Evolutionary conservation across 53 echinoderm and acorn worm species (phyloP).

Genomic region (Patiria pectinifera): DNA sequence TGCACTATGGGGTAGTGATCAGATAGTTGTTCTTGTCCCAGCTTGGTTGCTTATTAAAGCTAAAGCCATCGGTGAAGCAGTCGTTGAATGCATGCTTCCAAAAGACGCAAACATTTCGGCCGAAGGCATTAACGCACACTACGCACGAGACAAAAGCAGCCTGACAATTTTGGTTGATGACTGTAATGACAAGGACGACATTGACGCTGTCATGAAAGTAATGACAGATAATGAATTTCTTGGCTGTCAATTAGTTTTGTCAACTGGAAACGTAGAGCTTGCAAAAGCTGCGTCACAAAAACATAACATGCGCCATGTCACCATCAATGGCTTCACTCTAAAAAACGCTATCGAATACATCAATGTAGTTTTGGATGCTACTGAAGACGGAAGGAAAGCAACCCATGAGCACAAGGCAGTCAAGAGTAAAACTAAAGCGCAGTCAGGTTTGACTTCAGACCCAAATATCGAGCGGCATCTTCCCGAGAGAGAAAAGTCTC

Average conservation of each 20-base stretch:
- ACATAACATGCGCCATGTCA: slow-evolving; percentile 22
- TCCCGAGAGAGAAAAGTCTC: too few species aligned
- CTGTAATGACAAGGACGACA: not conserved
- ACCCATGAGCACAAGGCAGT: not conserved
- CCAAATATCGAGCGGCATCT: too few species aligned
- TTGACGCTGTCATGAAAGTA: not conserved
- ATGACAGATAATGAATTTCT: not conserved
- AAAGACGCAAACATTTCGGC: not conserved
- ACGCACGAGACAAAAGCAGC: not conserved
- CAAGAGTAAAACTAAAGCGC: too few species aligned
- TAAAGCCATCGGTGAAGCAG: not conserved
- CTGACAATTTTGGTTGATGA: not conserved
- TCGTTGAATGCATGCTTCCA: not conserved
- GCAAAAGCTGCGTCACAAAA: not conserved
- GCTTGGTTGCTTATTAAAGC: not conserved
- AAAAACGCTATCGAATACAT: not conserved
- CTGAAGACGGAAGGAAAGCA: not conserved
- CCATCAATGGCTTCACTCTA: slow-evolving; percentile 14
- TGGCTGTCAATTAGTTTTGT: slow-evolving; percentile 1
- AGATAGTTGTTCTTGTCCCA: not conserved
- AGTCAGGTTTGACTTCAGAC: too few species aligned
- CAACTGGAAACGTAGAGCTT: not conserved
- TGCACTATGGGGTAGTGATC: not conserved
- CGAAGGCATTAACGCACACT: not conserved
- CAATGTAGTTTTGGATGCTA: not conserved